Evolutionary conservation across 2,888 invertebrate genomes (phyloP).

Genomic region (Dicycla oo): DNA sequence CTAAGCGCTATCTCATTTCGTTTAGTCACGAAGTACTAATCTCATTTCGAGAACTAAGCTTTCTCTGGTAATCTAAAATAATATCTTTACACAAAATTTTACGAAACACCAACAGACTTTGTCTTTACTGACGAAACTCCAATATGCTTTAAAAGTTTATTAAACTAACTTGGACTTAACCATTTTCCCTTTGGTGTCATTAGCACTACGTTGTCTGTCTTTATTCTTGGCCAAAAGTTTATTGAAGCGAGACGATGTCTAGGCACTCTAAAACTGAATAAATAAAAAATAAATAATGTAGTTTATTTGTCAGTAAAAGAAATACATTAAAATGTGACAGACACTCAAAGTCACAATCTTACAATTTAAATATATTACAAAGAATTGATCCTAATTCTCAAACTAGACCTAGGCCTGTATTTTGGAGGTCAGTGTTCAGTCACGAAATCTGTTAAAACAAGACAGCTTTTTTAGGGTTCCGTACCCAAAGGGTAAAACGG

Average conservation of each 20-base stretch:
- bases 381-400: no score
- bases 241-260: background rate
- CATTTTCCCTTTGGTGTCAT: slow-evolving; percentile 31
- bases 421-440: no score
- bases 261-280: slow-evolving; percentile 1
- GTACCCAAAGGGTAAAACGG: no score
- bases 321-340: no score
- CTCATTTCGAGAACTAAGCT: slow-evolving; percentile 50
- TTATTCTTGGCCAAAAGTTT: slow-evolving; percentile 33
- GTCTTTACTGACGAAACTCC: slow-evolving; percentile 16
- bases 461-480: no score
- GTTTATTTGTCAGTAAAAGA: no score
- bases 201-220: slow-evolving; percentile 29
- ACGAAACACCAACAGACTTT: slow-evolving; percentile 39
- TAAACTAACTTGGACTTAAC: slow-evolving; percentile 24
- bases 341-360: no score
- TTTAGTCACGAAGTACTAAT: slow-evolving; percentile 56
- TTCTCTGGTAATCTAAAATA: slow-evolving; percentile 46
- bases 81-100: slow-evolving; percentile 42
- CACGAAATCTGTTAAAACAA: no score
- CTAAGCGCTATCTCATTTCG: slow-evolving; percentile 46
- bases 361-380: no score
- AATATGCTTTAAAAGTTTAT: slow-evolving; percentile 34
- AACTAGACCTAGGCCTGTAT: no score
- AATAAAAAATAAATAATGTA: no score